Evolutionary conservation across 2,113 vertebrate species (phyloP), one percentile per base, ranked within the genome.

Genomic region (Uropsilus gracilis): DNA sequence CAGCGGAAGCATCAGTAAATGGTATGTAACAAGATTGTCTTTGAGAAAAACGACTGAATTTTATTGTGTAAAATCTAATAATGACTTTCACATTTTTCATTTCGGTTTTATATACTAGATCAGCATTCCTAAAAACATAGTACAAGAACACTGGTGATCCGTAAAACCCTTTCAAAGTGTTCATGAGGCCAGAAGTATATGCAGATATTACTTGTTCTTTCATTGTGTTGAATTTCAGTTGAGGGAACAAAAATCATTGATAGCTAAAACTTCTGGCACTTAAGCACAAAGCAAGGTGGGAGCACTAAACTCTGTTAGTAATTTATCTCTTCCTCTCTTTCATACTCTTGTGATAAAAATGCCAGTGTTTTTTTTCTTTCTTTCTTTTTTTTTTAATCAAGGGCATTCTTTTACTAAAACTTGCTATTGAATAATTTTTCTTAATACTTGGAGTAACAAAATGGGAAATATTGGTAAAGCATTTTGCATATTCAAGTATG

Each of bases 1-100:
- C 98, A 59, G 37, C 96, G 4, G 99, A 99, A 37, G 30, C 94
- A 39, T 66, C 98, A 90, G 69, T 95, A 87, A 98, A 98, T 72
- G 98, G 98, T 99, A 94, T 97, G 98, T 97, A 46, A 69, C 92
- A 44, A 94, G 61, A 72, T 87, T 94, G 66, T 42, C 73, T 75
- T 46, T 39, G 90, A 88, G 77, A 96, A 66, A 24, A 9, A 92
- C 55, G 73, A 32, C 72, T 95, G n/a, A 44, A 75, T 85, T 94
- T 78, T 94, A 77, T 88, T 94, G 12, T 95, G 30, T 61, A 2
- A 42, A 66, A 90, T 84, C 78, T 89, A 95, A 46, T 90, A 91
- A 82, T 61, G 61, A 18, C 22, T 48, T 88, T 94, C 30, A 73
- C n/a, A 76, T 96, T 46, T 55, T 94, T 91, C 8, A 80, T 80